Conservation (phyloP, 2,797 vertebrate genomes). For the Halcyon leucocephala region DNA sequence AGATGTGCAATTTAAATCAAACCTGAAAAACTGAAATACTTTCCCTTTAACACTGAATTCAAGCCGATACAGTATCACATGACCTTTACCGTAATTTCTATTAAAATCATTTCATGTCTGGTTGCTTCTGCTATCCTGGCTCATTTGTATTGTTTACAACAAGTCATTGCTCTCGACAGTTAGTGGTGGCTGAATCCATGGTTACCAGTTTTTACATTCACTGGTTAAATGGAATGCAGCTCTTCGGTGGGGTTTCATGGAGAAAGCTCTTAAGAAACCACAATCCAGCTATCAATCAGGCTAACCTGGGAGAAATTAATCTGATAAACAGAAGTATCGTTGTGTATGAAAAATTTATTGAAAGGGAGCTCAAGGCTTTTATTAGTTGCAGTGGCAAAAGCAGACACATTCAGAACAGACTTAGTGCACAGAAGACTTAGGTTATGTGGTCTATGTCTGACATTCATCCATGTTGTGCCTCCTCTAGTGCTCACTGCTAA, state of each 20-base stretch:
- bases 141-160: conserved; percentile 87
- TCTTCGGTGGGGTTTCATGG: conserved; percentile 76
- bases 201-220: conserved; percentile 84
- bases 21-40: conserved; percentile 63
- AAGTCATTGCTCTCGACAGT: conserved; percentile 82
- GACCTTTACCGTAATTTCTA: conserved; percentile 85
- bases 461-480: conserved; percentile 58
- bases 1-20: conserved; percentile 57
- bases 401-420: conserved; percentile 54
- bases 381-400: conserved; percentile 55
- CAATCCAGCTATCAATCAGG: conserved; percentile 82
- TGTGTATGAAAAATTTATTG: conserved; percentile 77
- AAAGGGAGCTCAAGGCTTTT: conserved; percentile 56
- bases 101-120: conserved; percentile 86
- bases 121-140: conserved; percentile 80
- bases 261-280: conserved; percentile 81
- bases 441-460: conserved; percentile 60
- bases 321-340: conserved; percentile 72
- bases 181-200: conserved; percentile 83
- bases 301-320: conserved; percentile 83
- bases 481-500: conserved; percentile 60
- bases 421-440: background rate
- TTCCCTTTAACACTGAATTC: conserved; percentile 81
- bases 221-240: conserved; percentile 84
- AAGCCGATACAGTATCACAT: conserved; percentile 77